Conservation (phyloP, 1,140 invertebrate species). For the Wiebesia pumilae region DNA sequence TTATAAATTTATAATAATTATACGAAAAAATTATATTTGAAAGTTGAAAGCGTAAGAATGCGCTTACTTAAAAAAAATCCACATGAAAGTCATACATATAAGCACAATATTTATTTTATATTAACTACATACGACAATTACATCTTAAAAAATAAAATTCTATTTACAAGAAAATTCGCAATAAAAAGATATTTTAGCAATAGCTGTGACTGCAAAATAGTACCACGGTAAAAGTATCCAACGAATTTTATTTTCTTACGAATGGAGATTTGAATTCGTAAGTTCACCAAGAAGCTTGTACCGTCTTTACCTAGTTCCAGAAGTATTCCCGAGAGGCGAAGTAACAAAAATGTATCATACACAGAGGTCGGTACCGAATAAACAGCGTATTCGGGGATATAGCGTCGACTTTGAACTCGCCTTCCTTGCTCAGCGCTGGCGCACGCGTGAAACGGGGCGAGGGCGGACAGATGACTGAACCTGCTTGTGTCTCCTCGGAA, state of each 20-base stretch:
- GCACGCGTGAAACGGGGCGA: slow-evolving; percentile 40
- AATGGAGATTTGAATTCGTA: neutral
- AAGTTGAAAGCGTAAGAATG: too few relatives aligned
- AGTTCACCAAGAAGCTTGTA: neutral
- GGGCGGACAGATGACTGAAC: neutral
- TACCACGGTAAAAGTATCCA: neutral
- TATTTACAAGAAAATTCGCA: too few relatives aligned
- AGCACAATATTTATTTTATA: too few relatives aligned
- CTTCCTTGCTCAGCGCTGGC: slow-evolving; percentile 51
- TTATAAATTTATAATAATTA: too few relatives aligned
- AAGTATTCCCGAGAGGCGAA: neutral
- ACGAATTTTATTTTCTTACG: neutral
- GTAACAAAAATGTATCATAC: neutral
- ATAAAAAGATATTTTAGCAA: too few relatives aligned
- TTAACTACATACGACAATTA: too few relatives aligned
- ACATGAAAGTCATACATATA: too few relatives aligned
- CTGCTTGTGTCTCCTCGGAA: slow-evolving; percentile 33
- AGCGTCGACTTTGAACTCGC: slow-evolving; percentile 60
- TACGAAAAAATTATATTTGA: too few relatives aligned
- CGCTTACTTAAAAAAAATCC: too few relatives aligned
- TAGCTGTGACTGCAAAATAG: too few relatives aligned
- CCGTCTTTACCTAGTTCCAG: too few relatives aligned
- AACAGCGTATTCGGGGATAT: neutral
- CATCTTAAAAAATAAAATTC: too few relatives aligned
- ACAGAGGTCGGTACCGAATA: neutral